Percentiles rank a stretch among this genome's conserved stretches.
Evolutionary conservation across 2,797 vertebrate species (phyloP).

Genomic region (Cheracebus regulus): DNA sequence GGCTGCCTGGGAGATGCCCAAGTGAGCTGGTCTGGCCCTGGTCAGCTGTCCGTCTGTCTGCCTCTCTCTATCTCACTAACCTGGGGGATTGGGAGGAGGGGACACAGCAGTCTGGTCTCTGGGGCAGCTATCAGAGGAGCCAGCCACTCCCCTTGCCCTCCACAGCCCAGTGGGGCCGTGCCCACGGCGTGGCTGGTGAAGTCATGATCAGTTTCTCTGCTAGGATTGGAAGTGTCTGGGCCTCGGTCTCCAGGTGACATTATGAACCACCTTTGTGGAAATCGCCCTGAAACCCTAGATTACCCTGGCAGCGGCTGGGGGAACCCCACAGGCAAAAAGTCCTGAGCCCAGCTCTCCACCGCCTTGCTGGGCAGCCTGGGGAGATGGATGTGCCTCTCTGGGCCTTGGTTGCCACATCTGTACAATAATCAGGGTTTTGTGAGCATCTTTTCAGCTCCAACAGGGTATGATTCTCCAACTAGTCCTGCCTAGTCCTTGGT

Average conservation of each 20-base stretch:
- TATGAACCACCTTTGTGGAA: neutral
- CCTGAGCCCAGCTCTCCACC: neutral
- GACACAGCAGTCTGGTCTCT: slow-evolving; percentile 14
- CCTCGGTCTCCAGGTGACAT: slow-evolving; percentile 7
- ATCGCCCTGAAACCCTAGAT: neutral
- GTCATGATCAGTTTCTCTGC: neutral
- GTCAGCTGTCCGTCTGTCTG: slow-evolving; percentile 67
- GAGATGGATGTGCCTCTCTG: neutral
- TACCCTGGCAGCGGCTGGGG: neutral
- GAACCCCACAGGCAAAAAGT: neutral
- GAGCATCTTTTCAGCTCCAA: neutral
- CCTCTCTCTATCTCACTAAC: slow-evolving; percentile 72
- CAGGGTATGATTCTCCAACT: neutral
- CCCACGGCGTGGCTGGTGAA: neutral
- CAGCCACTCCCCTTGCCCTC: neutral
- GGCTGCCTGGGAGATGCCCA: slow-evolving; percentile 70
- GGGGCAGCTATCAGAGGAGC: neutral
- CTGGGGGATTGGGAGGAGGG: slow-evolving; percentile 61
- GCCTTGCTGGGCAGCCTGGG: neutral
- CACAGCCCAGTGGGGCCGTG: neutral
- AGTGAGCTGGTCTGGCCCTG: slow-evolving; percentile 76
- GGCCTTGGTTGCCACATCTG: neutral
- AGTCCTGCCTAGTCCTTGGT: neutral
- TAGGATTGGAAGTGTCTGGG: neutral
- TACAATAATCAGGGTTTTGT: neutral